Percentiles rank a stretch among this genome's conserved stretches.
These are phyloP conservation scores for Chunga burmeisteri DNA, from an alignment of 2,113 vertebrate species.

Conservation along the genomic window DNA sequence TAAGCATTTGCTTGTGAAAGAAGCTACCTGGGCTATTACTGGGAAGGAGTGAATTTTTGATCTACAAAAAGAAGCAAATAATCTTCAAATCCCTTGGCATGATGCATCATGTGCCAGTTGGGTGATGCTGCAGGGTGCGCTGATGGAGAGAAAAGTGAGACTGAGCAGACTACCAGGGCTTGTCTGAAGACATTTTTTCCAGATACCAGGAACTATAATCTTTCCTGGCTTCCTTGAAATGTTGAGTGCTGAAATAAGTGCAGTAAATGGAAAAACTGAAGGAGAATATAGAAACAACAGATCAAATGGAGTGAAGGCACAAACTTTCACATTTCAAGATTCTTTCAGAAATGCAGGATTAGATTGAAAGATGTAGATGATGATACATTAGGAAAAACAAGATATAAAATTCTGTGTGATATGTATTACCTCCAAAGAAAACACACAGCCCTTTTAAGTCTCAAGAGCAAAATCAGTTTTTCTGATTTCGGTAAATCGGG, in stretches of 20 bases:
- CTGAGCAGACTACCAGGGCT: not conserved
- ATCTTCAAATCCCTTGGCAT: not conserved
- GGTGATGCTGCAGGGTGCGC: not conserved
- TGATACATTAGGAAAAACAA: not conserved
- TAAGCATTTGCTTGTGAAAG: not conserved
- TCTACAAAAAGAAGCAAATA: not conserved
- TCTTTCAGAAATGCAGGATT: not conserved
- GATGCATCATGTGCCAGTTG: not conserved
- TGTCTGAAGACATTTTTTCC: constrained; percentile 41
- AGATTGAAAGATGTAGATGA: not conserved
- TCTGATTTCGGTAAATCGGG: not conserved
- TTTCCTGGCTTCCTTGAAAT: constrained; percentile 49
- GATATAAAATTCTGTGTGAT: not conserved
- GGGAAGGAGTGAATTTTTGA: not conserved
- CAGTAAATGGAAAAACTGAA: constrained; percentile 33
- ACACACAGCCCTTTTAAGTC: not conserved
- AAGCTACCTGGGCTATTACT: not conserved
- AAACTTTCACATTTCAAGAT: not conserved
- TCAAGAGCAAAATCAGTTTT: not conserved
- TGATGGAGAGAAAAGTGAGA: not conserved
- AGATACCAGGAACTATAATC: constrained; percentile 29
- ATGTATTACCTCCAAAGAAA: not conserved
- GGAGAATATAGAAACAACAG: not conserved
- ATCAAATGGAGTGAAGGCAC: not conserved
- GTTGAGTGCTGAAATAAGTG: constrained; percentile 15